Base-by-base conservation (phyloP, 2,888 invertebrate species). In the Isotomurus palustris region DNA sequence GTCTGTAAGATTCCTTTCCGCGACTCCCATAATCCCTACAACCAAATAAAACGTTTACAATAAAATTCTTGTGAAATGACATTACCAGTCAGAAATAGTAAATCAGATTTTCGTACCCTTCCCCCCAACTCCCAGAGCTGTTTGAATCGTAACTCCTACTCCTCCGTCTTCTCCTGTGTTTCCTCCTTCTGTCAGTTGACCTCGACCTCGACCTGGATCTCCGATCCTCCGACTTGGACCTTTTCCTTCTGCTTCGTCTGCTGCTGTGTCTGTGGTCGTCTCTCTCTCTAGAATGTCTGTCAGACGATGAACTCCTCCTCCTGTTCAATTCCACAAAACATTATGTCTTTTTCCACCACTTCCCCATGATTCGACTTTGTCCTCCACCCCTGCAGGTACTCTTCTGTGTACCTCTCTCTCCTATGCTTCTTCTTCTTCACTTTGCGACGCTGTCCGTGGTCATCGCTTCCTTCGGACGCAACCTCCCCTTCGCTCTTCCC, bases 1-100 rank as follows among this genome's bases (percentile, higher is more conserved):
- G 78, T 67, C 79, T 79, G 72, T 81, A 81, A 62, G 78, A 78
- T 50, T 79, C 78, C 45, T 78, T 74, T 61, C 76, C 75, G 6
- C 43, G 35, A 17, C 24, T 36, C 19, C 24, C 36, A 22, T 35
- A 32, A 14, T 22, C 24, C 8, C 49, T 38, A 51, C 50, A 44
- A 41, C 28, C 6, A 43, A n/a, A n/a, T n/a, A n/a, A 32, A 32
- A 32, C 8, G 32, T 32, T 32, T 32, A 32, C 8, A 32, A 10
- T 32, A 32, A 32, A 32, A n/a, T n/a, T n/a, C n/a, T n/a, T n/a
- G n/a, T n/a, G n/a, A 8, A 32, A 32, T 10, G 14, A 32, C 8
- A 32, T 32, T 10, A 32, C 8, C 14, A 32, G 14, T 32, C 4
- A 38, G 38, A n/a, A 38, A 38, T 10, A 10, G 32, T 32, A 10